Conservation (phyloP, 2,113 vertebrate genomes). For the Reinhardtius hippoglossoides region DNA sequence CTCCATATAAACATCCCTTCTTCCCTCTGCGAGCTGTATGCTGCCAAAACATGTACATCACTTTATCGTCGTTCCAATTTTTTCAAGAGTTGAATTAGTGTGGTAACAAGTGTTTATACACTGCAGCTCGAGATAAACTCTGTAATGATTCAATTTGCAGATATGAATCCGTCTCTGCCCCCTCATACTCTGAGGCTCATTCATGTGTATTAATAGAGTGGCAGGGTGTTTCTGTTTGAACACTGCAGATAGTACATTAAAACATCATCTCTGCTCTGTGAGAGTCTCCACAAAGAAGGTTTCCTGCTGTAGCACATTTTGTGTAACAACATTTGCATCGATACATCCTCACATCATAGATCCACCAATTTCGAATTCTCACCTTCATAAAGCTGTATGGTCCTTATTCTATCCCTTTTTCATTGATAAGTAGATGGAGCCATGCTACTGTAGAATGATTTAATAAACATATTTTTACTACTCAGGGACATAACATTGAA, state of each 20-base stretch:
- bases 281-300: no score
- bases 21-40: not conserved
- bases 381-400: not conserved
- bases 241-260: not conserved
- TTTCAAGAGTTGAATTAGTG: conserved; percentile 40
- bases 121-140: conserved; percentile 36
- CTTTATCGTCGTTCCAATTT: conserved; percentile 30
- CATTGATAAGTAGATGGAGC: no score
- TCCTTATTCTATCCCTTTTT: no score
- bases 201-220: conserved; percentile 9
- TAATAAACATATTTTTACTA: no score
- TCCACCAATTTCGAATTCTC: conserved; percentile 4
- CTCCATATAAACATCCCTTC: not conserved
- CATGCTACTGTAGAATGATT: no score
- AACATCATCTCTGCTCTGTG: no score
- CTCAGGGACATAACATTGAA: no score
- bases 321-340: not conserved
- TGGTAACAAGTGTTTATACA: conserved; percentile 33
- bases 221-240: conserved; percentile 4
- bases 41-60: conserved; percentile 30
- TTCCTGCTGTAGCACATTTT: not conserved
- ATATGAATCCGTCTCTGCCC: conserved; percentile 39
- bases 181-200: conserved; percentile 15
- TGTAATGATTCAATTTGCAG: conserved; percentile 57
- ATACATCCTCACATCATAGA: not conserved